Evolutionary conservation across 2,113 vertebrate genomes (phyloP).

Genomic region (Corydoras maculifer): DNA sequence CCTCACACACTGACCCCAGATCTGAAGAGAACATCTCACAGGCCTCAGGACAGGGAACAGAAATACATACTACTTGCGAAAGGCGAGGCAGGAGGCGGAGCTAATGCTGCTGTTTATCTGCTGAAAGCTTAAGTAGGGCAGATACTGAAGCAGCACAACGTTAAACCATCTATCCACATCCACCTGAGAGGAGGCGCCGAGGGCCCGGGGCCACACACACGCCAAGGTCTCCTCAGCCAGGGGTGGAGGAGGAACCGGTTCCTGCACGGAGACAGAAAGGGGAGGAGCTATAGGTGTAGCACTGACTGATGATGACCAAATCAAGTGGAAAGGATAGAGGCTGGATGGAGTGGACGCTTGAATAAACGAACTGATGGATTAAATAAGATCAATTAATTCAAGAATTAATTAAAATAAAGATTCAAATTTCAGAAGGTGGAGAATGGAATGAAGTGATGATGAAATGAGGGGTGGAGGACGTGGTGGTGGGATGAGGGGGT

Average conservation of each 20-base stretch:
- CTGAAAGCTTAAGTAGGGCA: conserved; percentile 55
- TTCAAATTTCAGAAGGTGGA: neutral
- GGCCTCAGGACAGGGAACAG: no score
- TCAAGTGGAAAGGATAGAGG: no score
- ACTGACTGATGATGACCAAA: no score
- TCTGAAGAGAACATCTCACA: neutral
- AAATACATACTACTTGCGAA: conserved; percentile 58
- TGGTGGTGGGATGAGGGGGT: neutral
- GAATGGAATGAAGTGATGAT: no score
- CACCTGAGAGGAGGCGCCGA: conserved; percentile 41
- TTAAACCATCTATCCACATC: conserved; percentile 61
- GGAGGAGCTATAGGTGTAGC: no score
- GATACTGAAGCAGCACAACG: conserved; percentile 46
- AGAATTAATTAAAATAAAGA: no score
- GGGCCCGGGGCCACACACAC: conserved; percentile 60
- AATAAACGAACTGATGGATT: neutral
- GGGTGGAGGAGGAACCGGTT: conserved; percentile 35
- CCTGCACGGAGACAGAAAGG: conserved; percentile 44
- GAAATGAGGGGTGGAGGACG: no score
- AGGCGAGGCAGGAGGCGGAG: conserved; percentile 56
- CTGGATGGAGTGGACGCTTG: neutral
- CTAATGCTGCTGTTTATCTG: conserved; percentile 49
- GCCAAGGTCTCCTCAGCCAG: conserved; percentile 49
- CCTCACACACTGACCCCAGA: no score
- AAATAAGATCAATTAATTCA: neutral